phyloP scores from a whole-genome alignment of 2,797 vertebrate species.

The Eidolon dupreanum region DNA sequence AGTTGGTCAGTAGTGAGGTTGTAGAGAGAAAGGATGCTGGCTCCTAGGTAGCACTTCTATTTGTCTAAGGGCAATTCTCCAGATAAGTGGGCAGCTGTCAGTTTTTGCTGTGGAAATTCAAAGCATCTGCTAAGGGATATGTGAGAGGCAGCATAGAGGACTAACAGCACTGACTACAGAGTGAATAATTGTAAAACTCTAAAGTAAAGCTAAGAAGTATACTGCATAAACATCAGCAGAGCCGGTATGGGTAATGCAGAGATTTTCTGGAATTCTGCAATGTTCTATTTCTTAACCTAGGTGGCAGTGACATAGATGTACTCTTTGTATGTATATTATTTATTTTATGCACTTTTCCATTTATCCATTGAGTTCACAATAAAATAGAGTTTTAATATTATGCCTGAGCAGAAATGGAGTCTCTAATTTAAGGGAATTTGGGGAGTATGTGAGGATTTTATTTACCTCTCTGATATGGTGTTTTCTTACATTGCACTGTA shows the following conservation, averaged over 20 bases:
- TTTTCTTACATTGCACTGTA: background rate
- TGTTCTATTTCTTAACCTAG: constrained; percentile 32
- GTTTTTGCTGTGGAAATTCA: background rate
- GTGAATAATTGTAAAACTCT: background rate
- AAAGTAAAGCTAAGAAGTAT: background rate
- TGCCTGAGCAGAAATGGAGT: background rate
- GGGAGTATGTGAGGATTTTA: background rate
- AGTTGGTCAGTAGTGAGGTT: background rate
- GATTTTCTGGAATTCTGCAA: background rate
- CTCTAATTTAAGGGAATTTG: background rate
- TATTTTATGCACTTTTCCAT: background rate
- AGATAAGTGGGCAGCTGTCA: background rate
- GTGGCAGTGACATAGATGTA: background rate
- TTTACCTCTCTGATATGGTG: background rate
- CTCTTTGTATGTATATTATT: background rate
- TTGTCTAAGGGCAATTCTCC: background rate
- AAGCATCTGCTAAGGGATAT: background rate
- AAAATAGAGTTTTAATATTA: constrained; percentile 29
- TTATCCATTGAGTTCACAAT: background rate
- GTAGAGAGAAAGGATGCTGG: background rate
- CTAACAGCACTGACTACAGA: background rate
- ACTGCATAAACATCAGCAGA: background rate
- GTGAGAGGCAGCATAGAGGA: background rate
- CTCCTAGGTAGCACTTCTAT: background rate
- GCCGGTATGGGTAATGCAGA: background rate